A percentile compares a stretch with the other conserved stretches of the same genome.
These are phyloP conservation scores for Drosophila athabasca DNA, from an alignment of 1,140 invertebrate species.

Conservation along the genomic window DNA sequence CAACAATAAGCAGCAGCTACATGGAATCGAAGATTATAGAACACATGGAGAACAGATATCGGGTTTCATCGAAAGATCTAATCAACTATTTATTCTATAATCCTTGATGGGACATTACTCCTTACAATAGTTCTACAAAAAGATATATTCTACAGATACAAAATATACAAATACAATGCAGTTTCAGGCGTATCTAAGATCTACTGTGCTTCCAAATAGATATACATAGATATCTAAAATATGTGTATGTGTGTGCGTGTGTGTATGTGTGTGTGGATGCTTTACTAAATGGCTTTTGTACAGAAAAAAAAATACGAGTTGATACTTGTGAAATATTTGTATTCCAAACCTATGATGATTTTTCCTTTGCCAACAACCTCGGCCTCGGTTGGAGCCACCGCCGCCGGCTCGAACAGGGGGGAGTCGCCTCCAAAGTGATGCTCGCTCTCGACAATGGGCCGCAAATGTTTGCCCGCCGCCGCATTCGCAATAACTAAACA, in stretches of 20 bases:
- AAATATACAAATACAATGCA: too few species aligned
- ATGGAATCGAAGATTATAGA: too few species aligned
- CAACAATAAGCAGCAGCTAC: too few species aligned
- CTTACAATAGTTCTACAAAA: too few species aligned
- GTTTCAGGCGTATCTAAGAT: too few species aligned
- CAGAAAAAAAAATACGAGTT: constrained; percentile 55
- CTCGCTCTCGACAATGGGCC: constrained; percentile 79
- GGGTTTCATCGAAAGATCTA: too few species aligned
- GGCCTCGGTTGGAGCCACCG: constrained; percentile 18
- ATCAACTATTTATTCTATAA: too few species aligned
- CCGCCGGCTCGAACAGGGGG: constrained; percentile 44
- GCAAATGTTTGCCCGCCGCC: constrained; percentile 65
- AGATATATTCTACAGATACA: too few species aligned
- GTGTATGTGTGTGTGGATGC: constrained; percentile 47
- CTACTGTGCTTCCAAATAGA: too few species aligned
- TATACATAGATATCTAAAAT: background rate
- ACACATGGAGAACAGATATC: too few species aligned
- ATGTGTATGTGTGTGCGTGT: constrained; percentile 27
- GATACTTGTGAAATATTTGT: constrained; percentile 52
- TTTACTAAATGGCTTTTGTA: constrained; percentile 54
- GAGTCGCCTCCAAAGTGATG: constrained; percentile 62
- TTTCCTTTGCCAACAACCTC: constrained; percentile 75
- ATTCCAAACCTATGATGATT: constrained; percentile 83
- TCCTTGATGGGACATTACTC: too few species aligned
- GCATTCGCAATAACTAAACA: constrained; percentile 52